phyloP scores from a whole-genome alignment of 2,797 vertebrate species.

The Octomys mimax region DNA sequence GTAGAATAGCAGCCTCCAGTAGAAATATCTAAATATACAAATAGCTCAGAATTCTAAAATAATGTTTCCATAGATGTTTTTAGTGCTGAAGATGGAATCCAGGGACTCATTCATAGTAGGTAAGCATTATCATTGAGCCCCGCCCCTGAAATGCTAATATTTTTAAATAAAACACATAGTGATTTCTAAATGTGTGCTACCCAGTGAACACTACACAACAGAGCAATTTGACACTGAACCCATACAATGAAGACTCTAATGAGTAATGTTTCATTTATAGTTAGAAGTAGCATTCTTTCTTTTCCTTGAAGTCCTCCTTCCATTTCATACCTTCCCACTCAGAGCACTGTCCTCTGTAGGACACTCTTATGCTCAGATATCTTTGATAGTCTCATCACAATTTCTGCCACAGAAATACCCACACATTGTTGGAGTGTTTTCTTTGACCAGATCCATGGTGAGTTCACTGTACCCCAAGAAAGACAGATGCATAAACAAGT shows the following conservation, averaged over 20 bases:
- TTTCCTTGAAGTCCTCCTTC: slow-evolving; percentile 1
- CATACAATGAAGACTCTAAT: neutral
- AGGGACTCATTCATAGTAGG: neutral
- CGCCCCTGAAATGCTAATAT: neutral
- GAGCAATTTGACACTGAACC: neutral
- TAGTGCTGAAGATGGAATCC: neutral
- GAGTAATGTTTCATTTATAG: neutral
- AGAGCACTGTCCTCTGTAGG: neutral
- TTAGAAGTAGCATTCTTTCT: neutral
- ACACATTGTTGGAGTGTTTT: neutral
- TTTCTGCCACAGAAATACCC: neutral
- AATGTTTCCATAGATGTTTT: slow-evolving; percentile 13
- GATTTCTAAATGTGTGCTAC: neutral
- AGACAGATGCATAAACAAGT: neutral
- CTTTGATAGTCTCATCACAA: neutral
- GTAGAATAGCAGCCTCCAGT: no score
- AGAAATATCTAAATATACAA: slow-evolving; percentile 2
- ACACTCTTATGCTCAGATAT: neutral
- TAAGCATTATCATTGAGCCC: neutral
- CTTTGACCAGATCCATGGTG: neutral
- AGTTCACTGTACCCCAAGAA: neutral
- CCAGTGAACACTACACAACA: neutral
- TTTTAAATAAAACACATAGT: neutral
- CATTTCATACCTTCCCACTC: neutral
- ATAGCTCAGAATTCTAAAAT: slow-evolving; percentile 23